A percentile compares a stretch with the other conserved stretches of the same genome.
These are phyloP conservation scores for Siniperca knerii DNA, from an alignment of 2,113 vertebrate species.

Conservation along the genomic window DNA sequence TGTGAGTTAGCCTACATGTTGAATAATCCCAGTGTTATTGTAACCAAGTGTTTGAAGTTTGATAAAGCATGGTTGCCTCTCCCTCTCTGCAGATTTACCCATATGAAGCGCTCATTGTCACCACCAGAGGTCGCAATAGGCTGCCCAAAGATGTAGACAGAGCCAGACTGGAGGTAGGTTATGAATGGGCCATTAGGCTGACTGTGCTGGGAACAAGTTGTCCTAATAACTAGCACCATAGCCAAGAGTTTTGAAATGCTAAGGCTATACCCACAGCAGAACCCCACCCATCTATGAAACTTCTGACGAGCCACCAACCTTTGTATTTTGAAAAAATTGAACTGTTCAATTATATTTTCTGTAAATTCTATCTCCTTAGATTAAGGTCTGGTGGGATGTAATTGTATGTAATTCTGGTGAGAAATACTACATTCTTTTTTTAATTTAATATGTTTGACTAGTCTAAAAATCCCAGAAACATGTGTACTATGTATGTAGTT, in stretches of 20 bases:
- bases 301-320: not conserved
- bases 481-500: not conserved
- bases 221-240: not conserved
- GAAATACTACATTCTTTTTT: not conserved
- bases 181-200: not conserved
- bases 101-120: slow-evolving; percentile 95
- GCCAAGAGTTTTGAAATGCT: slow-evolving; percentile 7
- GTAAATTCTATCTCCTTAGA: too few species aligned
- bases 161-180: slow-evolving; percentile 93
- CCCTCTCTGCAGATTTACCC: slow-evolving; percentile 89
- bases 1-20: not conserved
- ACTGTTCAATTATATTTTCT: not conserved
- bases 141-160: slow-evolving; percentile 97
- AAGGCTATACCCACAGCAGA: not conserved
- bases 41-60: not conserved
- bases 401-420: not conserved
- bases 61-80: not conserved
- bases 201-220: not conserved
- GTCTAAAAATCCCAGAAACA: not conserved
- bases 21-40: not conserved
- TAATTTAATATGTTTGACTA: not conserved
- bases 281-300: not conserved
- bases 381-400: not conserved
- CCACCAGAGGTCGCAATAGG: slow-evolving; percentile 94
- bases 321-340: not conserved